Base-by-base conservation (phyloP, 2,888 invertebrate species). In the Fabriciana adippe region DNA sequence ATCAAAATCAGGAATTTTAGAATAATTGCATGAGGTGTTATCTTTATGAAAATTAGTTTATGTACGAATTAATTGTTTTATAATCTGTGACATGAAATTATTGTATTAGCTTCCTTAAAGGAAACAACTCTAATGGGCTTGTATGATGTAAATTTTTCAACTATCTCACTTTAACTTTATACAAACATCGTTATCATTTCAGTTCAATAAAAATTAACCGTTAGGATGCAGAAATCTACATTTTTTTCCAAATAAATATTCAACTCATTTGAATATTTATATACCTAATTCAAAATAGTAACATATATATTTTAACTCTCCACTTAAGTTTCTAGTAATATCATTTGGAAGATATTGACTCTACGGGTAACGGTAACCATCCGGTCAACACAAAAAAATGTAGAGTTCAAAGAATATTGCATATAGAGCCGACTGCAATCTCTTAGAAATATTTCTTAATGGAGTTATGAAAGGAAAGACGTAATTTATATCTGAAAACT, bases 301-400 rank as follows among this genome's bases (percentile, higher is more conserved):
- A 1, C 47, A 47, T 35, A 26, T 55, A 21, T 15, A 13, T 50
- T 56, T 18, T n/a, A 26, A 56, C 26, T 62, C 53, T 57, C 47
- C 26, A 53, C 31, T 56, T 65, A 45, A 26, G 26, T 55, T 48
- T 61, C 66, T 48, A 50, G 47, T 50, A 56, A 62, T 66, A 50
- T 59, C 57, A 54, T 63, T 63, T 55, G 60, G 64, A 47, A 55
- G 65, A 66, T 67, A 56, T 41, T 61, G 60, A 56, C 67, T 62
- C 50, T 60, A n/a, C 51, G n/a, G 8, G 16, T 68, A 70, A 70
- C 68, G 70, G 68, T 68, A 66, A 47, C 45, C 55, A 65, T 65
- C 70, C 66, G 70, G 59, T 56, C 47, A 56, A 66, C 51, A 56
- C 68, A 67, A 70, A 70, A 70, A 70, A 70, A 16, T 18, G n/a